Conservation (phyloP, 2,888 invertebrate genomes). For the Agelastica alni region DNA sequence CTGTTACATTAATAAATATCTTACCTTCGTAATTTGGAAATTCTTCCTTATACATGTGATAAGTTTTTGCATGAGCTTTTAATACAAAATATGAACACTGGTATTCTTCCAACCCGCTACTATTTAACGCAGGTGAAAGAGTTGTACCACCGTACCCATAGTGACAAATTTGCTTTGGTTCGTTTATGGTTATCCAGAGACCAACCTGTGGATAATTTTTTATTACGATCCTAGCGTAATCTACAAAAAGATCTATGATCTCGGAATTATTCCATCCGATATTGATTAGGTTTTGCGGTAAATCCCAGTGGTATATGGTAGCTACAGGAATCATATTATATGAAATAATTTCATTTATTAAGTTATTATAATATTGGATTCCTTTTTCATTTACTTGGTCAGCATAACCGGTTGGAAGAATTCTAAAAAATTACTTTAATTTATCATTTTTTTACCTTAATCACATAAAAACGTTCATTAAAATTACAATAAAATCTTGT, state of each 20-base stretch:
- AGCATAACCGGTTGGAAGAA: constrained; percentile 68
- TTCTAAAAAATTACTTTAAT: too few relatives aligned
- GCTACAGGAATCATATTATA: constrained; percentile 62
- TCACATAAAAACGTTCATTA: too few relatives aligned
- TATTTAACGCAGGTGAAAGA: constrained; percentile 61
- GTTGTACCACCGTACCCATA: constrained; percentile 60
- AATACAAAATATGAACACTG: constrained; percentile 67
- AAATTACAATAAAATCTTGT: too few relatives aligned
- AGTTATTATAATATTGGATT: constrained; percentile 55
- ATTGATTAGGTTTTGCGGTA: constrained; percentile 58
- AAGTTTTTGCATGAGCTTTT: constrained; percentile 69
- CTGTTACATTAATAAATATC: neutral
- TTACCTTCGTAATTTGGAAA: constrained; percentile 57
- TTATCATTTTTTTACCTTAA: too few relatives aligned
- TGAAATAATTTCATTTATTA: constrained; percentile 53
- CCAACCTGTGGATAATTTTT: constrained; percentile 52
- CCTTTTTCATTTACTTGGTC: constrained; percentile 70
- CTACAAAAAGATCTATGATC: constrained; percentile 68
- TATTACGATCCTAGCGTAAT: constrained; percentile 64
- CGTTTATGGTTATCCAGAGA: constrained; percentile 72
- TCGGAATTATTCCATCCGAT: constrained; percentile 52
- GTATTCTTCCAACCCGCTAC: constrained; percentile 66
- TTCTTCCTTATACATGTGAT: constrained; percentile 64
- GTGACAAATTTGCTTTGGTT: constrained; percentile 54
- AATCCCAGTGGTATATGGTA: constrained; percentile 63